Base-by-base conservation (phyloP, 2,113 vertebrate genomes). In the Centropristis striata region DNA sequence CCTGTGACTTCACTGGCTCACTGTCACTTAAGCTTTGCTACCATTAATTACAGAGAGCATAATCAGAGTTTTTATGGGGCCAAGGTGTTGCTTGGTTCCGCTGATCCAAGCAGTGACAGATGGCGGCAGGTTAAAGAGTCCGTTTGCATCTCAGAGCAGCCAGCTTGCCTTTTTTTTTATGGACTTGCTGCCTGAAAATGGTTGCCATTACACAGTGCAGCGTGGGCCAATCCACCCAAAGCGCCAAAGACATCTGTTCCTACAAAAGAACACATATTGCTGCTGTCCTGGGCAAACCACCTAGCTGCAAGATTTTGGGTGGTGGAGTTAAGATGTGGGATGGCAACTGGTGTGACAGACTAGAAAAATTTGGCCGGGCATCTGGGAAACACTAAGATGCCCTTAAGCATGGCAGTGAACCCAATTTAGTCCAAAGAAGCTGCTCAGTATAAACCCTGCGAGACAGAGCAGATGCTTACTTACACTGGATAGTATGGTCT, bases 51-150 rank as follows among this genome's bases (percentile, higher is more conserved):
- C 67, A 46, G n/a, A 66, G 21, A 69, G 18, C 65, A 37, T 58
- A 46, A 70, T 44, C 58, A 41, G 42, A 64, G 75, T n/a, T 59
- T 87, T 69, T 69, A 75, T 23, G 77, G 50, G 58, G 41, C 64
- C 67, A 46, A 64, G 44, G 54, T 79, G 77, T 54, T 39, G 13
- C 18, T 23, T 37, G 41, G 41, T 84, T 73, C 13, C 25, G 37
- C 53, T 54, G 63, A 79, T 80, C 46, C 78, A 76, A 25, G 41
- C 32, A 66, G 63, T 67, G 79, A 76, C 83, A 90, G 78, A 86
- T 86, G 86, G 80, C 12, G 37, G 70, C 46, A 76, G 74, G 80
- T 76, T 72, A 76, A 61, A 81, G 36, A 72, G 77, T 67, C 47
- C 4, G 7, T 78, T 49, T 32, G 50, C 65, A 27, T 71, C 44